A percentile compares a stretch with the other conserved stretches of the same genome.
Evolutionary conservation across 2,113 vertebrate species (phyloP).

Genomic region (Pimephales promelas): DNA sequence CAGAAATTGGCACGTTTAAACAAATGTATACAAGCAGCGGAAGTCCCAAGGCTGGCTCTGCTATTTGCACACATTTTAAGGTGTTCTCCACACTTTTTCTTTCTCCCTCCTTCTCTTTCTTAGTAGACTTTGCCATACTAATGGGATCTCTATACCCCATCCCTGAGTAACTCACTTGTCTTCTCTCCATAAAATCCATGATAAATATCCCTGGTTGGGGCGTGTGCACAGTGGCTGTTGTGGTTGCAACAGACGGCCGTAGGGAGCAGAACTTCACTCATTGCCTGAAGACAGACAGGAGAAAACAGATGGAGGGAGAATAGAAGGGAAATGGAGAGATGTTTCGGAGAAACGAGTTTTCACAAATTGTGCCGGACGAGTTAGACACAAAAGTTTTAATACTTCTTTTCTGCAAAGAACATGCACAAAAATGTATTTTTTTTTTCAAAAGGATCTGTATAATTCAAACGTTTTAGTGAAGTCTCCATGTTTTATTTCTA

Average conservation of each 20-base stretch:
- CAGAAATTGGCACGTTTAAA: slow-evolving; percentile 91
- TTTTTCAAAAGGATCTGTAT: slow-evolving; percentile 30
- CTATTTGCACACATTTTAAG: slow-evolving; percentile 47
- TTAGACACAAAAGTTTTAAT: background rate
- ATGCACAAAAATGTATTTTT: background rate
- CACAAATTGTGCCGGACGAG: background rate
- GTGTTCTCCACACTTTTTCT: background rate
- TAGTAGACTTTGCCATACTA: background rate
- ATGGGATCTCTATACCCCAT: background rate
- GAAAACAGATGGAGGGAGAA: slow-evolving; percentile 61
- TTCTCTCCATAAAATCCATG: slow-evolving; percentile 12
- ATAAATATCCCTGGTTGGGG: slow-evolving; percentile 16
- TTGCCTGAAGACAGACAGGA: slow-evolving; percentile 65
- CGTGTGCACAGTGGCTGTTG: slow-evolving; percentile 24
- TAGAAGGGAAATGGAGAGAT: background rate
- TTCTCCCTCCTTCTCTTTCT: background rate
- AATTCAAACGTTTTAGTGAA: slow-evolving; percentile 12
- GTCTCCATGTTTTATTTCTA: slow-evolving; percentile 28
- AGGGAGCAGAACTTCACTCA: slow-evolving; percentile 47
- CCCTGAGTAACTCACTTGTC: background rate
- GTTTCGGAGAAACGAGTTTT: slow-evolving; percentile 25
- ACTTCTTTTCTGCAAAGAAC: background rate
- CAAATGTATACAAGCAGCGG: slow-evolving; percentile 63
- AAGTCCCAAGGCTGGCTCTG: slow-evolving; percentile 47
- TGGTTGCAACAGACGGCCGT: slow-evolving; percentile 23